phyloP scores from a whole-genome alignment of 1,140 invertebrate species.

The Linepithema humile region DNA sequence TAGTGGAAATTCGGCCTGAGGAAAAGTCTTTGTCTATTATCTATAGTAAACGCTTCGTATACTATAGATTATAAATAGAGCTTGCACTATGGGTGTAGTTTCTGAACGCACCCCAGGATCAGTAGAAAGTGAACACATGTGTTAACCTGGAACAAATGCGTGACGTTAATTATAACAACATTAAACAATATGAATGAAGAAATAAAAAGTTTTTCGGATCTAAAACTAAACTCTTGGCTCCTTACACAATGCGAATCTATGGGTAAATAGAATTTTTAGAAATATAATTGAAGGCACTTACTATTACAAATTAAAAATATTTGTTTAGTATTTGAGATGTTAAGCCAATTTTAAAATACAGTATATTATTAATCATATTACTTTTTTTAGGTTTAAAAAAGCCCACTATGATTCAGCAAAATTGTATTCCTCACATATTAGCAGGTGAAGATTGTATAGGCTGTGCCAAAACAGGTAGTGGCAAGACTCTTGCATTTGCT shows the following conservation, averaged over 20 bases:
- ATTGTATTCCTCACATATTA: slow-evolving; percentile 93
- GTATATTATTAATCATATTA: not conserved
- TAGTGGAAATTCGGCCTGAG: too few relatives aligned
- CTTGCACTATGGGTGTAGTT: too few relatives aligned
- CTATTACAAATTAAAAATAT: slow-evolving; percentile 20
- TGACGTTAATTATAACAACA: too few relatives aligned
- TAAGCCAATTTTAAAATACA: not conserved
- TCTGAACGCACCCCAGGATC: too few relatives aligned
- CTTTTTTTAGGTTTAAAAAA: slow-evolving; percentile 88
- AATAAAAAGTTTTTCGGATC: slow-evolving; percentile 70
- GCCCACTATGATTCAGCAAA: slow-evolving; percentile 94
- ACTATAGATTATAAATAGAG: too few relatives aligned
- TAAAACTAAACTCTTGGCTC: slow-evolving; percentile 81
- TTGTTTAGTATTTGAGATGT: not conserved
- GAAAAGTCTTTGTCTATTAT: too few relatives aligned
- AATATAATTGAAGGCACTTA: slow-evolving; percentile 27
- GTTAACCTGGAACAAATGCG: too few relatives aligned
- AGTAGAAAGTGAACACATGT: too few relatives aligned
- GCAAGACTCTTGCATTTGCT: slow-evolving; percentile 98
- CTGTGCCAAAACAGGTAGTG: slow-evolving; percentile 98
- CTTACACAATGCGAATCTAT: slow-evolving; percentile 78
- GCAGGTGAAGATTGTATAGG: slow-evolving; percentile 95
- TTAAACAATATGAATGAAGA: slow-evolving; percentile 3
- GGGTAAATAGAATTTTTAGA: slow-evolving; percentile 70
- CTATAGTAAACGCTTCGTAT: too few relatives aligned